Conservation (phyloP, 2,797 vertebrate genomes). For the Austrolebias charrua region DNA sequence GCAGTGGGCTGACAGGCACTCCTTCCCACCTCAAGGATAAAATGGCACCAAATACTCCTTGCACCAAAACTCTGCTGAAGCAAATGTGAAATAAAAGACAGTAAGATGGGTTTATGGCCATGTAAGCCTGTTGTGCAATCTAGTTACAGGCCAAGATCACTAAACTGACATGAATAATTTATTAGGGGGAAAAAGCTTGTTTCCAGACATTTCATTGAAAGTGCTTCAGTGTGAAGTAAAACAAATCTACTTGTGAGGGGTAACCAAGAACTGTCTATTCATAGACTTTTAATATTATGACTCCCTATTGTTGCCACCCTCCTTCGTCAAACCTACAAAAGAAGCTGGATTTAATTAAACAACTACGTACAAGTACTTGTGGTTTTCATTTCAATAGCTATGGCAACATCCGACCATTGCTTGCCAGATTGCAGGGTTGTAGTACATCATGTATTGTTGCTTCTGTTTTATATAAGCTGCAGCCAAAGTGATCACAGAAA, state of each 20-base stretch:
- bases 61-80: slow-evolving; percentile 48
- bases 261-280: slow-evolving; percentile 75
- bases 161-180: slow-evolving; percentile 76
- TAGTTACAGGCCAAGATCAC: slow-evolving; percentile 75
- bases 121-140: slow-evolving; percentile 44
- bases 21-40: slow-evolving; percentile 65
- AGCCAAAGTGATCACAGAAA: slow-evolving; percentile 40
- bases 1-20: slow-evolving; percentile 65
- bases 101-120: slow-evolving; percentile 62
- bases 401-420: slow-evolving; percentile 87
- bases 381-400: slow-evolving; percentile 90
- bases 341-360: slow-evolving; percentile 90
- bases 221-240: slow-evolving; percentile 69
- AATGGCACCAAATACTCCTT: slow-evolving; percentile 56
- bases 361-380: slow-evolving; percentile 87
- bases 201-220: slow-evolving; percentile 72
- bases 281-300: slow-evolving; percentile 81
- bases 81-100: slow-evolving; percentile 56
- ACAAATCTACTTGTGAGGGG: slow-evolving; percentile 69
- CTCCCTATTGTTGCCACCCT: slow-evolving; percentile 81
- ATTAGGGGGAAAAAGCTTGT: slow-evolving; percentile 28
- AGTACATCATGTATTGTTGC: slow-evolving; percentile 81
- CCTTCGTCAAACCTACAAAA: slow-evolving; percentile 86
- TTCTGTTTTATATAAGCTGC: slow-evolving; percentile 46
- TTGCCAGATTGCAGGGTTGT: slow-evolving; percentile 64